Base-by-base conservation (phyloP, 2,113 vertebrate species). In the Clarias batrachus region DNA sequence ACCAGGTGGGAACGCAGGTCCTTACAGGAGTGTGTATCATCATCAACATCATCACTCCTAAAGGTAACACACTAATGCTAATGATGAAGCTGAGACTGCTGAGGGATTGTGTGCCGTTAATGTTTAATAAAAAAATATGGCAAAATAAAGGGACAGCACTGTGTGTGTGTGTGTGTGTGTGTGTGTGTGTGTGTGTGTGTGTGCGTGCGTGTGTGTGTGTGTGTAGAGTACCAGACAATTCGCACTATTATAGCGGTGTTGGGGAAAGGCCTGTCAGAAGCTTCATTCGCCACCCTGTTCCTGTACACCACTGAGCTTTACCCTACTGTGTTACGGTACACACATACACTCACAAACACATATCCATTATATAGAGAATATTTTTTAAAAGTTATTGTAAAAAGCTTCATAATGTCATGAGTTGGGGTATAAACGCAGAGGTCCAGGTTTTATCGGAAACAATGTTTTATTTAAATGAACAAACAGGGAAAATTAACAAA, bases 231-330 rank as follows among this genome's bases (percentile, higher is more conserved):
- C 87, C 91, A 87, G 89, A 37, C 92, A 9, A 76, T 94, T 90
- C 94, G 93, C 59, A 96, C 95, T 0, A 16, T 93, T 59, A 86
- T 97, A 41, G 96, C 92, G 0, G 62, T 96, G 56, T 52, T 95
- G 62, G 97, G 95, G 74, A 98, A 97, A 92, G 93, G 94, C 21
- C 91, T 95, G 87, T 96, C 96, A 9, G 97, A 98, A 91, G 96
- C 94, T 59, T 94, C 97, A 0, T 99, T 98, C 91, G 97, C 96
- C 0, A 95, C 95, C 0, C 87, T 95, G 9, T 95, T 80, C 91
- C 90, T 99, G 83, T 97, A 94, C 90, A 97, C 96, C 1, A 95
- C 95, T 0, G 97, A 98, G 88, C 91, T 98, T 82, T 98, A 94
- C 89, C 97, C 97, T 30, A 98, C 97, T 0, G 94, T 97, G 0